Percentiles rank a stretch among this genome's conserved stretches.
Evolutionary conservation across 2,113 vertebrate species (phyloP).

Genomic region (Poecilia latipinna): DNA sequence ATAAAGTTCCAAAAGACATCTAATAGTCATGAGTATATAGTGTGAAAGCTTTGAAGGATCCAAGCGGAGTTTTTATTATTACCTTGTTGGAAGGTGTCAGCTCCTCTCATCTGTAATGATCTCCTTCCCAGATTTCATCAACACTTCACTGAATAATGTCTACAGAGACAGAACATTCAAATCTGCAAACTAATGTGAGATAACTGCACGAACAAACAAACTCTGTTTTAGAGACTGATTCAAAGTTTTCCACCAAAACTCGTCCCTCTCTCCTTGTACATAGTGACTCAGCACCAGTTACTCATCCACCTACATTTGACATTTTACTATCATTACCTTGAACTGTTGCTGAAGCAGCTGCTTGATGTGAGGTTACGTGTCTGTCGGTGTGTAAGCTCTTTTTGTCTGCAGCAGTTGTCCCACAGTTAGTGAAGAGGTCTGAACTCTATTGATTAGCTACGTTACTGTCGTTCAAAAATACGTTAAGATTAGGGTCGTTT

Average conservation of each 20-base stretch:
- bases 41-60: no score
- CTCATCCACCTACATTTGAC: background rate
- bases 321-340: conserved; percentile 1
- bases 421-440: no score
- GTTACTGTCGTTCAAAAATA: no score
- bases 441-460: no score
- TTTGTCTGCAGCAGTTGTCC: background rate
- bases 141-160: background rate
- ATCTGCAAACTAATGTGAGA: background rate
- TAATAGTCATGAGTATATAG: no score
- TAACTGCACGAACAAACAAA: background rate
- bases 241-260: background rate
- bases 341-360: background rate
- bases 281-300: background rate
- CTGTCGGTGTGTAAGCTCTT: background rate
- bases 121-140: background rate
- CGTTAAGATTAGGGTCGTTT: no score
- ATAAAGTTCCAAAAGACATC: no score
- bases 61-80: no score
- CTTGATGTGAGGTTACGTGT: background rate
- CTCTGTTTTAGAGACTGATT: background rate
- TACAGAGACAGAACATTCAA: background rate
- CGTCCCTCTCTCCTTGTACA: background rate
- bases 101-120: background rate
- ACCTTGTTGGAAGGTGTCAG: no score